Conservation (phyloP, 2,113 vertebrate genomes). For the Bos taurus region ARS-UCD2.0 NC_037329.1:18454001-18454500, state of each 20-base stretch:
- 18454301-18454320: constrained; percentile 87
- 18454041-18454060: background rate
- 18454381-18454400: background rate
- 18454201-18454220: constrained; percentile 87
- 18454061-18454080: background rate
- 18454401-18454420: constrained; percentile 1
- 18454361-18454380: background rate
- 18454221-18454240: constrained; percentile 87
- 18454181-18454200: constrained; percentile 82
- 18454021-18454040: background rate
- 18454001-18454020: background rate
- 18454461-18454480: constrained; percentile 27
- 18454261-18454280: constrained; percentile 86
- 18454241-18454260: constrained; percentile 86
- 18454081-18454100: background rate
- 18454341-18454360: constrained; percentile 58
- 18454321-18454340: constrained; percentile 85
- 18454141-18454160: background rate
- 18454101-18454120: background rate
- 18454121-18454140: background rate
- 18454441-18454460: constrained; percentile 48
- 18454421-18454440: constrained; percentile 16
- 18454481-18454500: constrained; percentile 31
- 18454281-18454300: constrained; percentile 83
- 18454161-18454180: background rate